A percentile compares a stretch with the other conserved stretches of the same genome.
These are phyloP conservation scores for Oscheius sp. DNA, from an alignment of 1,140 invertebrate genomes.

Conservation along the genomic window DNA sequence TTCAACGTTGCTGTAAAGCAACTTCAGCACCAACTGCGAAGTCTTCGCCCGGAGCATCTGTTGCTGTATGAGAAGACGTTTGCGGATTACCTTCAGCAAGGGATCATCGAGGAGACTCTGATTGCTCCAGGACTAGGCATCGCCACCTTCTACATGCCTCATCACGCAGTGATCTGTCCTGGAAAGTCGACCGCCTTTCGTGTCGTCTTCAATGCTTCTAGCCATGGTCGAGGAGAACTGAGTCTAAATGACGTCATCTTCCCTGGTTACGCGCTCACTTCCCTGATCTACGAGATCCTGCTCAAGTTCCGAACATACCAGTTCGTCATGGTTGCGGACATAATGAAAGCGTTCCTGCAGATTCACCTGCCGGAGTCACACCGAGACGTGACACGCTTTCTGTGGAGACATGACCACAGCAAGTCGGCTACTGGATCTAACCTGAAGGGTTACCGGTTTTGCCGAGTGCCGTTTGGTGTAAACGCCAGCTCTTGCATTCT, in stretches of 20 bases:
- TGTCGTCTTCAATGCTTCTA: slow-evolving; percentile 61
- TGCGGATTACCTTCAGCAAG: background rate
- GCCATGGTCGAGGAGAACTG: slow-evolving; percentile 41
- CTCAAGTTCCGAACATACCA: slow-evolving; percentile 6
- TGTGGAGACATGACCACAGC: slow-evolving; percentile 34
- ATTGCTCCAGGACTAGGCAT: background rate
- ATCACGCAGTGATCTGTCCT: slow-evolving; percentile 59
- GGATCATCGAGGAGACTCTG: background rate
- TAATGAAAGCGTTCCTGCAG: slow-evolving; percentile 42
- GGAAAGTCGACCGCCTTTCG: slow-evolving; percentile 56
- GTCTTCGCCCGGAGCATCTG: background rate
- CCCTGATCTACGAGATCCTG: background rate
- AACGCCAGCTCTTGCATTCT: slow-evolving; percentile 18
- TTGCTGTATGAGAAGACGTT: background rate
- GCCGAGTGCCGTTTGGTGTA: slow-evolving; percentile 28
- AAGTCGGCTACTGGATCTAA: background rate
- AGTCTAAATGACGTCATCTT: slow-evolving; percentile 59
- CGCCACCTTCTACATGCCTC: slow-evolving; percentile 61
- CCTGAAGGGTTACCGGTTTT: slow-evolving; percentile 6
- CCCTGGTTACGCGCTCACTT: slow-evolving; percentile 27
- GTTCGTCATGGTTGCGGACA: slow-evolving; percentile 22
- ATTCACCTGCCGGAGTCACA: background rate
- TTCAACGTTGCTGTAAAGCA: background rate
- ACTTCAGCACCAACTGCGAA: background rate
- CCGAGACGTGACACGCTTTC: slow-evolving; percentile 32